Evolutionary conservation across 2,113 vertebrate species (phyloP).

Genomic region (Chaetura pelagica): DNA sequence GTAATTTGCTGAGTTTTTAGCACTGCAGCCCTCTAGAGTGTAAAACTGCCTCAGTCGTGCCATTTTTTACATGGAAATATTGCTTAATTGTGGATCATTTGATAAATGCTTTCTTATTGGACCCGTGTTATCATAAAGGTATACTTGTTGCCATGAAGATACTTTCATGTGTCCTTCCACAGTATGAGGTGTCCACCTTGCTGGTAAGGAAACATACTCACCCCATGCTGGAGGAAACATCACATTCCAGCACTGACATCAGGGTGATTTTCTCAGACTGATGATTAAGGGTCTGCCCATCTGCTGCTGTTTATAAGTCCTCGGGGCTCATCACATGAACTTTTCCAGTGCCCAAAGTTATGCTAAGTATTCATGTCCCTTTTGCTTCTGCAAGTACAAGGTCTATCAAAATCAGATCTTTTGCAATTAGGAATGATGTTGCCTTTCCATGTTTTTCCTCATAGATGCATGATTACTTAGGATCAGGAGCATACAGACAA

Average conservation of each 20-base stretch:
- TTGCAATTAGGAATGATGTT: neutral
- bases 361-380: neutral
- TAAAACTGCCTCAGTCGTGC: neutral
- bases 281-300: conserved; percentile 10
- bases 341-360: neutral
- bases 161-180: neutral
- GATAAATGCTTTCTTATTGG: neutral
- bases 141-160: neutral
- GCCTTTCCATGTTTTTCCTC: neutral
- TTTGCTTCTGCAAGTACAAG: neutral
- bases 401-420: neutral
- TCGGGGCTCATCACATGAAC: neutral
- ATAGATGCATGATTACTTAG: neutral
- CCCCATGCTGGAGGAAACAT: neutral
- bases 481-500: neutral
- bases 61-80: neutral
- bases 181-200: neutral
- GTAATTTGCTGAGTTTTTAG: neutral
- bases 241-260: neutral
- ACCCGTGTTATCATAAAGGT: neutral
- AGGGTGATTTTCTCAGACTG: conserved; percentile 16
- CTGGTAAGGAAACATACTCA: neutral
- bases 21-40: neutral
- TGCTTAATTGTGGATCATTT: neutral
- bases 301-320: conserved; percentile 11